Conservation (phyloP, 2,113 vertebrate species). For the Cettia cetti region DNA sequence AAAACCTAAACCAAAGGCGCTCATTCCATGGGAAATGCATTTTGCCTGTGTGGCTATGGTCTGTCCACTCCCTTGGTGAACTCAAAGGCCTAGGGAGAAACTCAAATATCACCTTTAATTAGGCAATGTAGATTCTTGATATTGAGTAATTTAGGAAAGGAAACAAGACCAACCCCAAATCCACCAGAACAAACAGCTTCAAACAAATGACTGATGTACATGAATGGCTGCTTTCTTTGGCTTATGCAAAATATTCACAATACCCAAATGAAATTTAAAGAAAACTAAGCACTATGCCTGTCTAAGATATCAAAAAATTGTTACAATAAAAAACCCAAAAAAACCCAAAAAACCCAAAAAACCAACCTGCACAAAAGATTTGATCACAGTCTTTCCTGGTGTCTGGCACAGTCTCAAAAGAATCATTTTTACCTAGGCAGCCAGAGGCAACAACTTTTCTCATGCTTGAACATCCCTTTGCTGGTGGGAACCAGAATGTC, state of each 20-base stretch:
- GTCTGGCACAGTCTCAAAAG: background rate
- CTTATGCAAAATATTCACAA: background rate
- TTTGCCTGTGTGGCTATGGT: background rate
- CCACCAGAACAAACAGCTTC: background rate
- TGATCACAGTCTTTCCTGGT: background rate
- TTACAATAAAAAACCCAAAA: no score
- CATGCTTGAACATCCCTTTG: background rate
- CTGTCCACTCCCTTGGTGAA: background rate
- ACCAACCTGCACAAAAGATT: background rate
- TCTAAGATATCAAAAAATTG: background rate
- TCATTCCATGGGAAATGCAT: background rate
- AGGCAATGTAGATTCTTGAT: background rate
- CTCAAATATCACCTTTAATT: background rate
- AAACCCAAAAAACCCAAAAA: no score
- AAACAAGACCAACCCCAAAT: background rate
- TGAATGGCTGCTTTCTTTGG: background rate
- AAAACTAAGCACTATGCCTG: background rate
- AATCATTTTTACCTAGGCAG: background rate
- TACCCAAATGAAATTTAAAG: background rate
- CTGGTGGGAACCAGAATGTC: background rate
- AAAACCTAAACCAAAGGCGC: background rate
- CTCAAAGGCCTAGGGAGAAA: background rate
- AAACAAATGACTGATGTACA: background rate
- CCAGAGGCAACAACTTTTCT: background rate
- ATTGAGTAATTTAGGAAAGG: background rate